These are phyloP conservation scores for Drosophila sucinea DNA, from an alignment of 1,140 invertebrate species.

Conservation along the genomic window DNA sequence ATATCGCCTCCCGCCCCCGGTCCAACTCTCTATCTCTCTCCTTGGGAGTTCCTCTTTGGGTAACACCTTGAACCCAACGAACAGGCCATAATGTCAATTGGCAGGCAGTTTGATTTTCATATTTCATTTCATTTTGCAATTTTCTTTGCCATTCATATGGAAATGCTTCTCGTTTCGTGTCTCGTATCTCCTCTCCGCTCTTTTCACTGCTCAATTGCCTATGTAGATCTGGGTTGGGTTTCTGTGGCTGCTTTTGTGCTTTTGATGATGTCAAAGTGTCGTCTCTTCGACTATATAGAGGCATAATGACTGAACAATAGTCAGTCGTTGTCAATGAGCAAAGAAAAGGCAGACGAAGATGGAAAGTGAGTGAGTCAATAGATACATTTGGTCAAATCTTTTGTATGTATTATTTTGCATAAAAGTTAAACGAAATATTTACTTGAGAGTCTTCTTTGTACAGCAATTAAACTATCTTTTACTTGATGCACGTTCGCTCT, in stretches of 20 bases:
- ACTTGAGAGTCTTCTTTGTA: not conserved
- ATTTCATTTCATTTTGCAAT: constrained; percentile 64
- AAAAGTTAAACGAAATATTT: constrained; percentile 12
- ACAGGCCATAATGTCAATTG: constrained; percentile 53
- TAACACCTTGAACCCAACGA: constrained; percentile 18
- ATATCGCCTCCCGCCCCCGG: constrained; percentile 18
- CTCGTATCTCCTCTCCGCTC: not conserved
- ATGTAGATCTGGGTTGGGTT: not conserved
- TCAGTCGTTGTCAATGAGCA: constrained; percentile 37
- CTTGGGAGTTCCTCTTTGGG: too few species aligned
- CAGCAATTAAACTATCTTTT: constrained; percentile 20
- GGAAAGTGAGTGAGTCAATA: not conserved
- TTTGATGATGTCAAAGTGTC: constrained; percentile 43
- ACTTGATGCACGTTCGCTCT: not conserved
- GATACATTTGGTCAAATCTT: constrained; percentile 15
- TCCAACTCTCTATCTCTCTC: not conserved
- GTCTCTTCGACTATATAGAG: not conserved
- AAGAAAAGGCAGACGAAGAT: not conserved
- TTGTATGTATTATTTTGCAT: constrained; percentile 50
- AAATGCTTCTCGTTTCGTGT: constrained; percentile 37
- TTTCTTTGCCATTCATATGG: constrained; percentile 67
- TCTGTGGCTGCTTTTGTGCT: constrained; percentile 16
- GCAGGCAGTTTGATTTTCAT: constrained; percentile 76
- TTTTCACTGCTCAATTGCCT: not conserved
- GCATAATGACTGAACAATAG: constrained; percentile 36